Evolutionary conservation across 2,888 invertebrate genomes (phyloP), one percentile per base, ranked within the genome.

Genomic region (Lithophane leautieri): DNA sequence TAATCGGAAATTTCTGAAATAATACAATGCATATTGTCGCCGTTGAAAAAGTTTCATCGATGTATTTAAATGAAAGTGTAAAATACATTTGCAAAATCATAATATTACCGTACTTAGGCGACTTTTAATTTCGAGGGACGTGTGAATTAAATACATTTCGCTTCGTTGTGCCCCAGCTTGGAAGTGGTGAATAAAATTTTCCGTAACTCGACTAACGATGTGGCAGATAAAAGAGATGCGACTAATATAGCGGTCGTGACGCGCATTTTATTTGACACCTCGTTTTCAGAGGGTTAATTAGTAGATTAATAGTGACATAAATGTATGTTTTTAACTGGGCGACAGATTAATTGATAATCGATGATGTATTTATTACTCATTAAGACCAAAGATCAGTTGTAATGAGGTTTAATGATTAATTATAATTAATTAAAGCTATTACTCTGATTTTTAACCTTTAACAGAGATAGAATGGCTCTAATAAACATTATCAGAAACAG

Each of bases 181-280:
- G 44, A 75, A 75, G 60, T 62, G 61, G 60, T 62, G 61, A 73
- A 85, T 78, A 66, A 69, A 78, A 73, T 75, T 69, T 61, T 70
- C 34, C 62, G 34, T 70, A 73, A 71, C 75, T 60, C 14, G 58
- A 50, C 44, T 71, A 83, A 68, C 70, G 65, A 82, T 67, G 70
- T 68, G 40, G 19, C n/a, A 14, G 69, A 61, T 72, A 75, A 70
- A 14, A 67, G 71, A 68, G 28, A 73, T 56, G 19, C n/a, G 54
- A 85, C 82, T 85, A 70, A 78, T 83, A 65, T 56, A 16, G 22
- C n/a, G 12, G n/a, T 60, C 73, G 76, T 83, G 83, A 52, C 62
- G n/a, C 28, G 63, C 14, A 73, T 85, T 70, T 70, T 42, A 79
- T 73, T 66, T 69, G 63, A 83, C 52, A 67, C n/a, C 22, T n/a